Conservation (phyloP, 2,113 vertebrate genomes). For the Axis porcinus region DNA sequence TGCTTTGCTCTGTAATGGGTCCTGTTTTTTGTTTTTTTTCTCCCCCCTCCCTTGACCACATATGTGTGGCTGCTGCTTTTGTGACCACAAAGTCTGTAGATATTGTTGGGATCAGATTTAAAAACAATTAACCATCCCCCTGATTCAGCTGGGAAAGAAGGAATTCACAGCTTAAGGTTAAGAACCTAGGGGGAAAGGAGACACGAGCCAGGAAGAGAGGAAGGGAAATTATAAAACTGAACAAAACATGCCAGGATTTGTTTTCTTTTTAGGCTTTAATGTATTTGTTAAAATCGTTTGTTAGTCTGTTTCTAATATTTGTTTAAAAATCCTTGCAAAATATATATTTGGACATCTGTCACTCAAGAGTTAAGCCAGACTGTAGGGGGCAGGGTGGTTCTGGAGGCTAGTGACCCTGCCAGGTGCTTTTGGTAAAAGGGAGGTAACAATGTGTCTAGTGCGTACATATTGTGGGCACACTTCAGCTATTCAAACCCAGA, state of each 20-base stretch:
- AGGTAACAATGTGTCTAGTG: constrained; percentile 37
- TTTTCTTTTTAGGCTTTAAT: background rate
- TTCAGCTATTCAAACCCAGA: constrained; percentile 60
- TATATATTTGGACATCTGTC: background rate
- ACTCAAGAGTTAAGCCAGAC: constrained; percentile 13
- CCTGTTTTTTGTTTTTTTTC: background rate
- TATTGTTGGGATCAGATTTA: background rate
- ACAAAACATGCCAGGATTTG: background rate
- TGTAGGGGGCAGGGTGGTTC: background rate
- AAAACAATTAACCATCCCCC: background rate
- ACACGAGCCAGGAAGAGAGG: background rate
- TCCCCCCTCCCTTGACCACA: background rate
- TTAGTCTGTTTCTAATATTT: background rate
- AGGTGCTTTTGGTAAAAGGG: constrained; percentile 48
- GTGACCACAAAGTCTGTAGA: background rate
- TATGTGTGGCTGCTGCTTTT: background rate
- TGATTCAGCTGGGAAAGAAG: background rate
- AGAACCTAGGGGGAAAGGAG: background rate
- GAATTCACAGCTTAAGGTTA: background rate
- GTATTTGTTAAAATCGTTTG: background rate
- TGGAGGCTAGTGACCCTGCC: constrained; percentile 17
- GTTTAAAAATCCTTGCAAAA: background rate
- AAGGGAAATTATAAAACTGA: background rate
- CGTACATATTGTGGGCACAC: constrained; percentile 41
- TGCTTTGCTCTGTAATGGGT: background rate